These are phyloP conservation scores for Callinectes sapidus DNA, from an alignment of 2,888 invertebrate species.

Conservation along the genomic window DNA sequence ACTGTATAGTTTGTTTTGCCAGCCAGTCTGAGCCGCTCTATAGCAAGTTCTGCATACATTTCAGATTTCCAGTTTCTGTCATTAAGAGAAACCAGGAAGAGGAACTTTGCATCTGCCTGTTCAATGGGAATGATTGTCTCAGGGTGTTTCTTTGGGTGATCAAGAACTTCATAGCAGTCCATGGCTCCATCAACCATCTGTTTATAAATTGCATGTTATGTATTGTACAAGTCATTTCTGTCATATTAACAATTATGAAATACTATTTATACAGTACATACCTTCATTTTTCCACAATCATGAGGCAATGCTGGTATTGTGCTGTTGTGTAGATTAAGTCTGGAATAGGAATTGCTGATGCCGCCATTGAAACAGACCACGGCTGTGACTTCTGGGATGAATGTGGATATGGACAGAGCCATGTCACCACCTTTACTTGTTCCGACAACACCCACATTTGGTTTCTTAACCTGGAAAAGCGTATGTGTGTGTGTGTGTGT, in stretches of 20 bases:
- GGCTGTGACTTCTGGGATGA: conserved; percentile 68
- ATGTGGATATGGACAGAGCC: conserved; percentile 61
- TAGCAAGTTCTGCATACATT: conserved; percentile 57
- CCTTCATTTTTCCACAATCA: conserved; percentile 50
- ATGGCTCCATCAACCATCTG: conserved; percentile 43
- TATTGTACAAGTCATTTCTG: neutral
- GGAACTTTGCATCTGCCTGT: conserved; percentile 62
- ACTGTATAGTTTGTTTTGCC: conserved; percentile 42
- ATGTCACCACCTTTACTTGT: conserved; percentile 70
- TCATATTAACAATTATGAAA: neutral
- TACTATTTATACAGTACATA: neutral
- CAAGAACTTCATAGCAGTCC: conserved; percentile 45
- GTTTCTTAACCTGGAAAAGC: conserved; percentile 53
- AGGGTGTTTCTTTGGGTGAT: conserved; percentile 53
- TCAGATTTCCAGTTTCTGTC: conserved; percentile 67
- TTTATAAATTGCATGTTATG: neutral
- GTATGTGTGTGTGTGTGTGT: too few relatives aligned
- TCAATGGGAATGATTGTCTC: conserved; percentile 69
- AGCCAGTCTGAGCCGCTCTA: conserved; percentile 14
- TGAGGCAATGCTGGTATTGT: conserved; percentile 50
- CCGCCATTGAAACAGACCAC: conserved; percentile 57
- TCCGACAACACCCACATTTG: conserved; percentile 63
- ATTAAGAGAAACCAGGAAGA: conserved; percentile 61
- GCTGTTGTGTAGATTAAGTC: neutral
- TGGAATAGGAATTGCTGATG: conserved; percentile 39